Evolutionary conservation across 1,140 invertebrate genomes (phyloP).

Genomic region (Cepaea nemoralis): DNA sequence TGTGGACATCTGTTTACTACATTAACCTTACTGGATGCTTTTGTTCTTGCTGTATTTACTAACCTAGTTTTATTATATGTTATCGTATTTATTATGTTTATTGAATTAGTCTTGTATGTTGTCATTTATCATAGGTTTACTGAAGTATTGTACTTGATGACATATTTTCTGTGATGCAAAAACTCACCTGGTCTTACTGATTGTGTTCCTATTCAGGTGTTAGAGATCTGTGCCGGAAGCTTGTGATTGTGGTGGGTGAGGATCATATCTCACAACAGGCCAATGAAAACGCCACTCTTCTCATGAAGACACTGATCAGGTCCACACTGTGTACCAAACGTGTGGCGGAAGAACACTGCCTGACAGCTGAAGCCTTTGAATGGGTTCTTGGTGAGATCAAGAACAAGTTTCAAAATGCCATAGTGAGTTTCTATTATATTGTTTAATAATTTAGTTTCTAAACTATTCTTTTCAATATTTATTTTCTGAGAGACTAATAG

Average conservation of each 20-base stretch:
- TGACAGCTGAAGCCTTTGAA: conserved; percentile 97
- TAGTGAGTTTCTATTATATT: conserved; percentile 75
- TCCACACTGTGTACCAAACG: conserved; percentile 89
- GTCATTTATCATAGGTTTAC: not conserved
- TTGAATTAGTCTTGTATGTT: too few species aligned
- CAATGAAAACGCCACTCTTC: conserved; percentile 96
- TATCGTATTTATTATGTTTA: too few species aligned
- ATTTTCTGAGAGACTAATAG: too few species aligned
- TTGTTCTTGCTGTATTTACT: too few species aligned
- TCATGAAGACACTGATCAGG: conserved; percentile 95
- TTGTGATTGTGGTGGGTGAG: conserved; percentile 85
- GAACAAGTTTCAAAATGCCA: conserved; percentile 96
- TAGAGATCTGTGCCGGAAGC: conserved; percentile 69
- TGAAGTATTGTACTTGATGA: not conserved
- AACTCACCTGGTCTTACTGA: not conserved
- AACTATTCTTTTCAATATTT: too few species aligned
- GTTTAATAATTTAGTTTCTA: too few species aligned
- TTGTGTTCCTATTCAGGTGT: conserved; percentile 53
- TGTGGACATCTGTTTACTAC: too few species aligned
- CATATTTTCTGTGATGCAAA: not conserved
- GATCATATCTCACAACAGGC: conserved; percentile 95
- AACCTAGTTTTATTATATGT: too few species aligned
- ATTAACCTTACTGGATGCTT: too few species aligned
- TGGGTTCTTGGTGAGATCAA: conserved; percentile 99
- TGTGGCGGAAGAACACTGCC: conserved; percentile 94